Evolutionary conservation across 1,140 invertebrate genomes (phyloP).

Genomic region (Papilio machaon): DNA sequence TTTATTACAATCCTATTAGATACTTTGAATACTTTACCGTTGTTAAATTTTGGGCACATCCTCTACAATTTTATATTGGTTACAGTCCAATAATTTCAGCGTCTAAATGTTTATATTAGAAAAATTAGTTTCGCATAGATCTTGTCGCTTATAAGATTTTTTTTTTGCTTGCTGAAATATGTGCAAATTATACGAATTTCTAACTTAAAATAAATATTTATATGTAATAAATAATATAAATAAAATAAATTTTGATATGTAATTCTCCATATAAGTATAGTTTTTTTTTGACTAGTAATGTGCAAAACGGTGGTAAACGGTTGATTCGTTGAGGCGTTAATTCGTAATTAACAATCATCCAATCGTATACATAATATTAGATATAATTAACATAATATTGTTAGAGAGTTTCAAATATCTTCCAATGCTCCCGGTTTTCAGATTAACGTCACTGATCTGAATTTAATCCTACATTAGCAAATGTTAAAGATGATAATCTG

Average conservation of each 20-base stretch:
- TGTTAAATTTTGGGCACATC: background rate
- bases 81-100: background rate
- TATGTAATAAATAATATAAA: too few species aligned
- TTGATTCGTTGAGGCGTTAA: background rate
- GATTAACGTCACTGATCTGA: background rate
- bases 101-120: too few species aligned
- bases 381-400: background rate
- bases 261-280: too few species aligned
- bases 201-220: background rate
- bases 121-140: too few species aligned
- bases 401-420: background rate
- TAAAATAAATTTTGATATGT: too few species aligned
- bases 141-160: too few species aligned
- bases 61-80: background rate
- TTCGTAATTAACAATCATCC: background rate
- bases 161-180: too few species aligned
- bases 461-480: slow-evolving; percentile 8
- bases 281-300: too few species aligned
- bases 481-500: slow-evolving; percentile 8
- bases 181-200: too few species aligned
- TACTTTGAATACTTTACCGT: background rate
- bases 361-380: background rate
- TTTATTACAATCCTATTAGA: too few species aligned
- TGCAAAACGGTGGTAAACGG: background rate
- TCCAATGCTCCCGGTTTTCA: background rate